phyloP scores from a whole-genome alignment of 2,797 vertebrate genomes.

The Sebastes vulpes region DNA sequence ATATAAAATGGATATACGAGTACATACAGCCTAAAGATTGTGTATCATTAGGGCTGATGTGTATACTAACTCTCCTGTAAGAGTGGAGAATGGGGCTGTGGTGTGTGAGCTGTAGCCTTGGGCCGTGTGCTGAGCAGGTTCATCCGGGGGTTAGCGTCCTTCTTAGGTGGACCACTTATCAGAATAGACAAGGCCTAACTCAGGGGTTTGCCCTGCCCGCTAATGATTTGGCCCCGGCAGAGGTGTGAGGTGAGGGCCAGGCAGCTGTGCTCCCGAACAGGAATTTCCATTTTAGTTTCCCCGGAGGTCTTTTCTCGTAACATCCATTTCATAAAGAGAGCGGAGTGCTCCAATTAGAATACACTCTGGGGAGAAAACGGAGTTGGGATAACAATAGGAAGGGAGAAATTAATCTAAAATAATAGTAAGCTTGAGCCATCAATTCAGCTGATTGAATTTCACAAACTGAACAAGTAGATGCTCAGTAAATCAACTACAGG shows the following conservation, averaged over 20 bases:
- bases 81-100: background rate
- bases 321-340: constrained; percentile 73
- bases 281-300: constrained; percentile 61
- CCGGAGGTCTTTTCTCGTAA: constrained; percentile 55
- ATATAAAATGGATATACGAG: background rate
- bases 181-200: constrained; percentile 69
- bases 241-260: constrained; percentile 59
- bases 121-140: constrained; percentile 54
- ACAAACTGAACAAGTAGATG: background rate
- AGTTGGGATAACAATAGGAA: constrained; percentile 52
- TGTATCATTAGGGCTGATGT: background rate
- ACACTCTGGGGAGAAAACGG: constrained; percentile 47
- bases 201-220: constrained; percentile 32
- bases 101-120: constrained; percentile 41
- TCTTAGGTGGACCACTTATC: constrained; percentile 64
- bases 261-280: constrained; percentile 32
- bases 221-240: constrained; percentile 64
- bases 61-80: background rate
- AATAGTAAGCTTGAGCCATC: constrained; percentile 7
- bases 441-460: background rate
- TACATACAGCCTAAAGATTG: background rate
- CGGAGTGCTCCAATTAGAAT: constrained; percentile 75
- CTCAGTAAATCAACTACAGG: background rate
- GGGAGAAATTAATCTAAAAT: constrained; percentile 15
- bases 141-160: constrained; percentile 58